Conservation (phyloP, 2,888 invertebrate species). For the Sicus ferrugineus region DNA sequence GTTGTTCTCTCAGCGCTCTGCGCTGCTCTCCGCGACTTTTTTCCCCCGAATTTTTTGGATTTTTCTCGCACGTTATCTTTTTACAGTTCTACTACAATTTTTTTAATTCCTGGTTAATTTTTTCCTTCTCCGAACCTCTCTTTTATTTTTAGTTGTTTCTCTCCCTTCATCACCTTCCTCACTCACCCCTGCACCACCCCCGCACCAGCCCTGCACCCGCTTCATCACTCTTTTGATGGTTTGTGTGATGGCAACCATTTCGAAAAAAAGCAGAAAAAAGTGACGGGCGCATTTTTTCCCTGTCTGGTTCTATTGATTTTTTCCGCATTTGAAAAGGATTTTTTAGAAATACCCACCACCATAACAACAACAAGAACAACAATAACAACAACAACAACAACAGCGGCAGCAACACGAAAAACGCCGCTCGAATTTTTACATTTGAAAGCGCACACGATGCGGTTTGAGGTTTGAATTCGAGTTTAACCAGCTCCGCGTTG, state of each 20-base stretch:
- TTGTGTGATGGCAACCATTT: not conserved
- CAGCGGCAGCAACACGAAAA: not conserved
- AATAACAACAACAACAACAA: conserved; percentile 27
- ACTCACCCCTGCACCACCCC: not conserved
- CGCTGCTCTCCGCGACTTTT: not conserved
- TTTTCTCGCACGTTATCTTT: conserved; percentile 43
- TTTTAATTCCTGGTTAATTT: too few species aligned
- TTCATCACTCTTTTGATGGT: not conserved
- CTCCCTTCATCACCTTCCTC: too few species aligned
- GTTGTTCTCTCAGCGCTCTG: not conserved
- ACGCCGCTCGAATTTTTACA: conserved; percentile 17
- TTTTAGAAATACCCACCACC: conserved; percentile 4
- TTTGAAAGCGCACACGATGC: conserved; percentile 35
- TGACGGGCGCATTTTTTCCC: conserved; percentile 47
- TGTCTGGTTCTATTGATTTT: conserved; percentile 66
- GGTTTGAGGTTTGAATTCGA: conserved; percentile 56
- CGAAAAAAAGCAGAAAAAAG: too few species aligned
- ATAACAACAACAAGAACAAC: conserved; percentile 5
- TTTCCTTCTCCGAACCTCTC: too few species aligned
- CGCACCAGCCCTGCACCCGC: not conserved
- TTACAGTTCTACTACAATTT: conserved; percentile 34
- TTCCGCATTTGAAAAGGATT: conserved; percentile 47
- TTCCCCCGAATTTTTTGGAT: conserved; percentile 11
- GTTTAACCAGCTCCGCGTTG: conserved; percentile 26
- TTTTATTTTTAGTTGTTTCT: too few species aligned